phyloP scores from a whole-genome alignment of 2,888 invertebrate species.

The Steromphala cineraria region DNA sequence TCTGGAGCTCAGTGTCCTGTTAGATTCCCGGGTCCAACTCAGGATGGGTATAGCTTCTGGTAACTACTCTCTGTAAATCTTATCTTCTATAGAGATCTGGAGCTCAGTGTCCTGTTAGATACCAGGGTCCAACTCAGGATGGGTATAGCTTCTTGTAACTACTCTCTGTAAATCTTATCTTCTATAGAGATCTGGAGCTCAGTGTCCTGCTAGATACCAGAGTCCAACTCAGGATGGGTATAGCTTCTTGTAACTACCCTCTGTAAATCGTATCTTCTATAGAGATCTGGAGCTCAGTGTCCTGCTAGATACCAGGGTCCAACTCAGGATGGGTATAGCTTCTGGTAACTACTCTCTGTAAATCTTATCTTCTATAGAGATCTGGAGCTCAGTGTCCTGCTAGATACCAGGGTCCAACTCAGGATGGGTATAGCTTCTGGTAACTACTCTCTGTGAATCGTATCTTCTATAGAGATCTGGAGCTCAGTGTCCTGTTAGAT shows the following conservation, averaged over 20 bases:
- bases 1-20: neutral
- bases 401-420: neutral
- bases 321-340: neutral
- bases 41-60: neutral
- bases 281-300: constrained; percentile 5
- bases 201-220: neutral
- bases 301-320: neutral
- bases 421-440: neutral
- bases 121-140: neutral
- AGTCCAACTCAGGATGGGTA: constrained; percentile 2
- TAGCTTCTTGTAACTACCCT: neutral
- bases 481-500: neutral
- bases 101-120: neutral
- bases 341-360: neutral
- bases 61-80: neutral
- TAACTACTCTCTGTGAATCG: neutral
- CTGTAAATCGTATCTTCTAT: neutral
- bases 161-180: neutral
- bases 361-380: neutral
- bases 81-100: neutral
- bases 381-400: neutral
- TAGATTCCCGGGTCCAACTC: neutral
- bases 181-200: neutral
- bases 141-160: neutral
- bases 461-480: neutral